phyloP scores from a whole-genome alignment of 92 coral and sea anemone genomes.

The Bergia puertoricense region DNA sequence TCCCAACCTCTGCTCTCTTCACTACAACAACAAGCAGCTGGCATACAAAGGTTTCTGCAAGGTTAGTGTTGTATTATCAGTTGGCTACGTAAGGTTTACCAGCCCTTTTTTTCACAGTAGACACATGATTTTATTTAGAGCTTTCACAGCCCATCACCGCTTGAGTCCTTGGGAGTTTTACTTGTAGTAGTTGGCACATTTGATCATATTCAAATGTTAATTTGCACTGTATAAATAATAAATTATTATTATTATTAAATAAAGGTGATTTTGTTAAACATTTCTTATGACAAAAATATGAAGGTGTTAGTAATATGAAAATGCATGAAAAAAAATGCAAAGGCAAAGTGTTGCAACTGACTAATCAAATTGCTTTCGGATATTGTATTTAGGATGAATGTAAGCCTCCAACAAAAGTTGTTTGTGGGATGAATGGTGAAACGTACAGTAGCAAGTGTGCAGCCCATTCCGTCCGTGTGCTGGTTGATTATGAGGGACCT shows the following conservation, averaged over 20 bases:
- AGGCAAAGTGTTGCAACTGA: neutral
- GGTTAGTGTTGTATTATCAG: conserved; percentile 44
- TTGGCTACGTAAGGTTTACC: neutral
- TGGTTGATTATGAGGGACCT: conserved; percentile 88
- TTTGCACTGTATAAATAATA: too few species aligned
- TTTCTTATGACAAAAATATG: neutral
- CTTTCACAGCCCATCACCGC: too few species aligned
- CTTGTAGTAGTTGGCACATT: too few species aligned
- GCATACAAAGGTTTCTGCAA: conserved; percentile 96
- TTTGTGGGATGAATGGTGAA: conserved; percentile 96
- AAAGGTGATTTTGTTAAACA: too few species aligned
- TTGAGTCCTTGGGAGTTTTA: too few species aligned
- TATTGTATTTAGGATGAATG: conserved; percentile 66
- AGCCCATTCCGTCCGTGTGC: conserved; percentile 74
- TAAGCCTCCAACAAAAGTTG: conserved; percentile 63
- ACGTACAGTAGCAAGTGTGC: conserved; percentile 93
- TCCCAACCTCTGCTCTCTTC: conserved; percentile 85
- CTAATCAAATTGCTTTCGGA: neutral
- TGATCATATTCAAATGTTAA: too few species aligned
- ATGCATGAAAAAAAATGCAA: neutral
- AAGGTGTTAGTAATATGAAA: neutral
- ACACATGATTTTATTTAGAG: neutral
- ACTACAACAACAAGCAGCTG: conserved; percentile 65
- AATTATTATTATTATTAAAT: too few species aligned
- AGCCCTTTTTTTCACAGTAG: neutral